phyloP scores from a whole-genome alignment of 64 coral and sea anemone species.

The Stylophora pistillata region DNA sequence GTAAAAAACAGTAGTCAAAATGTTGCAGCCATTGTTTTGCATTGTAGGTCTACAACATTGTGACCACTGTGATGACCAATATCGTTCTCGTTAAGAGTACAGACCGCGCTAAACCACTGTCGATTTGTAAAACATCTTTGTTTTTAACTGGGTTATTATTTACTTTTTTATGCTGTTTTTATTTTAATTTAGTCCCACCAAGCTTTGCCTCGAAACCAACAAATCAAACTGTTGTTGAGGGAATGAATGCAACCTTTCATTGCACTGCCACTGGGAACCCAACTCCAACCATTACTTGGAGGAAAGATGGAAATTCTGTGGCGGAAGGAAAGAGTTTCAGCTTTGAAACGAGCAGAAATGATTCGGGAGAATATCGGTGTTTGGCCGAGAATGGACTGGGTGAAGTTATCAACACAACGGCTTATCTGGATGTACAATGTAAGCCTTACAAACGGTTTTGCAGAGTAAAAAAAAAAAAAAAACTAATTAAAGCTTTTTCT shows the following conservation, averaged over 20 bases:
- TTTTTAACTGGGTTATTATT: too few relatives aligned
- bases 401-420: background rate
- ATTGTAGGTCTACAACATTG: too few relatives aligned
- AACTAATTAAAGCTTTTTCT: too few relatives aligned
- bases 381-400: background rate
- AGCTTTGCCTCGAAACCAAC: background rate
- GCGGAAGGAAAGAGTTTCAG: background rate
- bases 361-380: constrained; percentile 21
- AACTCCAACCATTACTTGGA: background rate
- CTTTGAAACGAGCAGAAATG: background rate
- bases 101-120: too few relatives aligned
- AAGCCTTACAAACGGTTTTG: too few relatives aligned
- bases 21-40: too few relatives aligned
- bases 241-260: background rate
- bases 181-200: background rate
- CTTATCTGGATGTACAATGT: constrained; percentile 1
- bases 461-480: too few relatives aligned
- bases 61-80: too few relatives aligned
- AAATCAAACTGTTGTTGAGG: background rate
- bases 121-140: too few relatives aligned
- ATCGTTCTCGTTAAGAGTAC: too few relatives aligned
- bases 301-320: constrained; percentile 12
- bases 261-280: constrained; percentile 1
- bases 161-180: too few relatives aligned
- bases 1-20: too few relatives aligned